Conservation (phyloP, 1,140 invertebrate species). For the Melipona quadrifasciata region DNA sequence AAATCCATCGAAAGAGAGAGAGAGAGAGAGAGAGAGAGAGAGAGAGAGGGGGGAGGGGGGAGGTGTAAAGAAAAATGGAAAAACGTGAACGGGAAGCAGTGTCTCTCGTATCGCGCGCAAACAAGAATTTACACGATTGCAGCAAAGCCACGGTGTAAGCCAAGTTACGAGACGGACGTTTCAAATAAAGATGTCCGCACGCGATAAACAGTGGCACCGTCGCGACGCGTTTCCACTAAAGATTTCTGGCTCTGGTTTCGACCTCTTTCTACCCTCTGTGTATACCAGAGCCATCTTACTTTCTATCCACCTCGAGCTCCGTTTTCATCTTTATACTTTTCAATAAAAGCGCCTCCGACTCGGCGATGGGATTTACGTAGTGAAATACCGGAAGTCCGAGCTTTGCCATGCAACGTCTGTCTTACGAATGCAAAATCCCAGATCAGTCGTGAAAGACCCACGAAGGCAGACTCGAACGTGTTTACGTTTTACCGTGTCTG, state of each 20-base stretch:
- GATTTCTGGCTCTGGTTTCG: conserved; percentile 28
- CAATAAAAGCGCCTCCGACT: not conserved
- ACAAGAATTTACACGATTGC: conserved; percentile 39
- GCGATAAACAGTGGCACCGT: conserved; percentile 40
- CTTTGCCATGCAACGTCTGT: not conserved
- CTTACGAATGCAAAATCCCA: not conserved
- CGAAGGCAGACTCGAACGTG: not conserved
- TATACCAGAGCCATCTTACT: not conserved
- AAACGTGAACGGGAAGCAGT: not conserved
- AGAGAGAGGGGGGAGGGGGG: not conserved
- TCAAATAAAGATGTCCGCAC: conserved; percentile 37
- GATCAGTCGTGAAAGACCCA: not conserved
- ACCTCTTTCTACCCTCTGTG: not conserved
- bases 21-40: not conserved
- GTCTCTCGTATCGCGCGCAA: conserved; percentile 8
- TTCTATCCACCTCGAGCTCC: not conserved
- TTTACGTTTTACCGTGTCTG: not conserved
- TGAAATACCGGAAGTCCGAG: conserved; percentile 4
- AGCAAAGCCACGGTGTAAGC: conserved; percentile 5
- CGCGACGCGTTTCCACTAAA: conserved; percentile 21
- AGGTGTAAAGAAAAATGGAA: not conserved
- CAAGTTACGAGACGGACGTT: conserved; percentile 30
- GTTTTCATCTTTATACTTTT: conserved; percentile 16
- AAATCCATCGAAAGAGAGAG: not conserved
- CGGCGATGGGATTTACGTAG: conserved; percentile 25